These are phyloP conservation scores for Nebria salina DNA, from an alignment of 2,888 invertebrate genomes.

Conservation along the genomic window DNA sequence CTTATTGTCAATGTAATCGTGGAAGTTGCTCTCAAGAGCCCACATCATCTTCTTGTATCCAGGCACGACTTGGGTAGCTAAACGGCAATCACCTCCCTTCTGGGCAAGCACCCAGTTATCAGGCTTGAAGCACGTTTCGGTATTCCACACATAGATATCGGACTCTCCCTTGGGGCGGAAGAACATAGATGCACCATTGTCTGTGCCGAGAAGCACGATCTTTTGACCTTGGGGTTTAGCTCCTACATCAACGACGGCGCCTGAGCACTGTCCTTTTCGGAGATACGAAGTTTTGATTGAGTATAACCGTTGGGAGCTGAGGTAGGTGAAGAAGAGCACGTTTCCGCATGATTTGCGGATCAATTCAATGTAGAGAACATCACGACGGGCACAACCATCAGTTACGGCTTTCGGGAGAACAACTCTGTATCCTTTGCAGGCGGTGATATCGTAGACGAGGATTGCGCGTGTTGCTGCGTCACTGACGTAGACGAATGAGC, in stretches of 20 bases:
- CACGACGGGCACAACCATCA: conserved; percentile 59
- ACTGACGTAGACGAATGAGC: conserved; percentile 63
- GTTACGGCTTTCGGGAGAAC: conserved; percentile 67
- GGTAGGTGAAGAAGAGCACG: conserved; percentile 69
- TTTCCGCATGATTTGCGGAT: conserved; percentile 65
- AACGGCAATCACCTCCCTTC: conserved; percentile 67
- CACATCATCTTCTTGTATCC: conserved; percentile 71
- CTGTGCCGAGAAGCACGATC: conserved; percentile 70
- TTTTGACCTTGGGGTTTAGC: conserved; percentile 64
- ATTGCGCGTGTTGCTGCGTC: conserved; percentile 64
- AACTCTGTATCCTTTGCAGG: conserved; percentile 66
- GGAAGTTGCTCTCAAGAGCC: conserved; percentile 74
- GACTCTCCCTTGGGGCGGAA: conserved; percentile 71
- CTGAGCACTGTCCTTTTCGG: conserved; percentile 65
- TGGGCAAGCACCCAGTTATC: conserved; percentile 69
- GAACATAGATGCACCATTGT: conserved; percentile 69
- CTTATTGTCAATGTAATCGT: conserved; percentile 69
- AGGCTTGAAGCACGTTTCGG: conserved; percentile 66
- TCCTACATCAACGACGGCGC: conserved; percentile 69
- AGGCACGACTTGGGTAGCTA: conserved; percentile 70
- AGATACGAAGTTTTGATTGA: conserved; percentile 67
- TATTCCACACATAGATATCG: conserved; percentile 73
- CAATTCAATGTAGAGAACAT: conserved; percentile 70
- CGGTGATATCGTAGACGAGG: conserved; percentile 66
- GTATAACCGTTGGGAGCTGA: conserved; percentile 67